Evolutionary conservation across 2,113 vertebrate genomes (phyloP), one percentile per base, ranked within the genome.

Genomic region (Mellivora capensis): DNA sequence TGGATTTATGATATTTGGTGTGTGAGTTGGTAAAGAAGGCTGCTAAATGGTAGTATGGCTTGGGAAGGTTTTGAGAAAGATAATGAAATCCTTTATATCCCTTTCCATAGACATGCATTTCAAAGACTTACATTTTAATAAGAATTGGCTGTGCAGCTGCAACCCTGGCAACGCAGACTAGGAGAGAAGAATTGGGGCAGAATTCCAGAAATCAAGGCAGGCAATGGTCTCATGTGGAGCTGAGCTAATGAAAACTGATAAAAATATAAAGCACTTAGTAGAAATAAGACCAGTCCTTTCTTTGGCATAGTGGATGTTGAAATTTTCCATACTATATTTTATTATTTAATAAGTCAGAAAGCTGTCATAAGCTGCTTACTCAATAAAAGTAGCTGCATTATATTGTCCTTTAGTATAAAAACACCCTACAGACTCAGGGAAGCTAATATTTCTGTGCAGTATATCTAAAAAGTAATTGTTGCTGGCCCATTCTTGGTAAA

Each of bases 21-120:
- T 86, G 0, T 61, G 25, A 91, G 71, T 92, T 96, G 74, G 1
- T 25, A 47, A 12, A 93, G 90, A 61, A 82, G 82, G 61, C 37
- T 42, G 10, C 82, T 61, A 59, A 79, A 82, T 85, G 39, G 71
- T 94, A 49, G 44, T 79, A 7, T 90, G 90, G 62, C 47, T 84
- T 80, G 87, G 87, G 83, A 86, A 87, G 39, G 93, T 97, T 94
- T 3, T 29, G 95, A 98, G 97, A 94, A 93, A 98, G 97, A 99
- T 98, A 98, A 99, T 98, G 98, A 98, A 98, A 90, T 96, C 94
- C 94, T 98, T 99, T 99, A 98, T 99, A 96, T 87, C 71, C 96
- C 37, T 87, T 94, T 74, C 71, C 82, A 52, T 89, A 97, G 96
- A 94, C 94, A 27, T 91, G 72, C 95, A 85, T 95, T 97, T 96